Conservation (phyloP, 2,888 invertebrate species). For the Clusia tigrina region DNA sequence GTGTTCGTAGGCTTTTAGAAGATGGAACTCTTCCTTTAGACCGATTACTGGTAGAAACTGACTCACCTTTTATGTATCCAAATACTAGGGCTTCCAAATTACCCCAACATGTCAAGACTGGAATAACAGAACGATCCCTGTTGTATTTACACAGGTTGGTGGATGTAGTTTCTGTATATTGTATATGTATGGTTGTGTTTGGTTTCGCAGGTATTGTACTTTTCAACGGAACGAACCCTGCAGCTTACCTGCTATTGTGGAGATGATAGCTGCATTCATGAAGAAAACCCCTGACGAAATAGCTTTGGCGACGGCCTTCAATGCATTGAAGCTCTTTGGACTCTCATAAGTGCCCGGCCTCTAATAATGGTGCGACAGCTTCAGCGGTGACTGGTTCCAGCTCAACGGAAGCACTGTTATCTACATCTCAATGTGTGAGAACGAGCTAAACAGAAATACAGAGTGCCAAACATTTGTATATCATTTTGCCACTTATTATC, state of each 20-base stretch:
- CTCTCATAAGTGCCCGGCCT: conserved; percentile 70
- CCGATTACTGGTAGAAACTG: conserved; percentile 87
- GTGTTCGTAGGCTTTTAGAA: conserved; percentile 83
- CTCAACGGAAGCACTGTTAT: not conserved
- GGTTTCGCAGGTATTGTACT: conserved; percentile 77
- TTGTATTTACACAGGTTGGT: conserved; percentile 64
- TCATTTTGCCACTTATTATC: not conserved
- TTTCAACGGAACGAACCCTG: conserved; percentile 97
- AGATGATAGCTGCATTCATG: conserved; percentile 93
- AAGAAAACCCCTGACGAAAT: conserved; percentile 87
- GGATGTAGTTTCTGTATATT: not conserved
- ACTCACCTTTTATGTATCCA: conserved; percentile 96
- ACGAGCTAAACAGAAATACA: not conserved
- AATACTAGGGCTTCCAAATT: conserved; percentile 92
- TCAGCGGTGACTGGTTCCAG: conserved; percentile 8
- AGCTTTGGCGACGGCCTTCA: conserved; percentile 88
- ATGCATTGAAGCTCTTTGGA: conserved; percentile 89
- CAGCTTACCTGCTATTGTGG: conserved; percentile 89
- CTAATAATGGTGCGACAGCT: conserved; percentile 15
- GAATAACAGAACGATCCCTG: conserved; percentile 80
- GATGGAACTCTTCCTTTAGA: conserved; percentile 84
- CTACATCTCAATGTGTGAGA: not conserved
- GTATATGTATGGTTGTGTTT: not conserved
- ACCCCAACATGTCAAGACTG: conserved; percentile 85
- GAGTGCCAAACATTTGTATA: conserved; percentile 3